Base-by-base conservation (phyloP, 2,888 invertebrate genomes). In the Gryllus longicercus region DNA sequence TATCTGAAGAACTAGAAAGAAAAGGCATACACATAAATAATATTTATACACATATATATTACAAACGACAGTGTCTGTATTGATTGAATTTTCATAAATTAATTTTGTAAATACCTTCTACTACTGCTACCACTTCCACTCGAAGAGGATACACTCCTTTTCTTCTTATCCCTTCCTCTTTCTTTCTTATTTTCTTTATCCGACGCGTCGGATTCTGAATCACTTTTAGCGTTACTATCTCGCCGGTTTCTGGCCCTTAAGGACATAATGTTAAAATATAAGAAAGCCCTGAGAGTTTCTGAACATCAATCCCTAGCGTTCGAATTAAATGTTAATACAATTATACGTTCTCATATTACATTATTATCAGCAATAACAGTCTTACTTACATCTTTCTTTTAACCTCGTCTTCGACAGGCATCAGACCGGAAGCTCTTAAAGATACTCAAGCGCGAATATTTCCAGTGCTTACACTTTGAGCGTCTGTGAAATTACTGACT, bases 61-160 rank as follows among this genome's bases (percentile, higher is more conserved):
- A 18, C 18, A 5, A 63, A 21, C 25, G 8, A 23, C 74, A 12
- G 2, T 25, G 21, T 2, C 23, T 16, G 10, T 23, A 25, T 14
- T 25, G 12, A 78, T 1, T 63, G 12, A 63, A n/a, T 78, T 23
- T 11, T 5, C 5, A 8, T 5, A 38, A 38, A 38, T 38, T 4
- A n/a, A 25, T 74, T 8, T 50, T 14, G 51, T 78, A 51, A 78
- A 75, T 80, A 83, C 83, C 83, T 83, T 91, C 92, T 92, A 86
- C 92, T 93, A 87, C 94, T 94, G 84, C 93, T 93, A 80, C 94
- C 94, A 86, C 94, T 94, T 85, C 94, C 94, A 82, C 94, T 94
- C 1, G 94, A 93, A 74, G 93, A 94, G 38, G 94, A 94, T 81
- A 91, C 91, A 81, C 90, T 91, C 83, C 92, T 91, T 86, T 92